Evolutionary conservation across 2,113 vertebrate species (phyloP).

Genomic region (Strix uralensis): DNA sequence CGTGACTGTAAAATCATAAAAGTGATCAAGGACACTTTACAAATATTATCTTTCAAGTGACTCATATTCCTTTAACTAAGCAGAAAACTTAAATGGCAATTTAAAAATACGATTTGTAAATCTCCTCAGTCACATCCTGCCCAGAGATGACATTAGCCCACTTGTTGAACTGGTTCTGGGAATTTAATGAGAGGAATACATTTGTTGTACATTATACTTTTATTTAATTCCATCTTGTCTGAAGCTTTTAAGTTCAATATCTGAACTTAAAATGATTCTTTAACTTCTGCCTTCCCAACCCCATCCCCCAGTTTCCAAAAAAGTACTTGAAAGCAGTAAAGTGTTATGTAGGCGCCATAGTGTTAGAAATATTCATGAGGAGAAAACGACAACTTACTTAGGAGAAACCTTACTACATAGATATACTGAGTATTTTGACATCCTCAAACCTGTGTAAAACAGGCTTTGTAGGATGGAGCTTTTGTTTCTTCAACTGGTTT

Average conservation of each 20-base stretch:
- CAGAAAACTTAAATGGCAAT: slow-evolving; percentile 25
- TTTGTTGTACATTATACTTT: neutral
- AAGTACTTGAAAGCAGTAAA: neutral
- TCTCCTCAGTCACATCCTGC: neutral
- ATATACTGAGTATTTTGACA: neutral
- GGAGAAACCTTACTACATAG: neutral
- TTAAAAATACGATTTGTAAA: slow-evolving; percentile 17
- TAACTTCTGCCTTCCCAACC: neutral
- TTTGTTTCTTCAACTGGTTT: neutral
- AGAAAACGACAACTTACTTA: neutral
- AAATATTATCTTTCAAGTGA: slow-evolving; percentile 10
- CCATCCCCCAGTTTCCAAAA: neutral
- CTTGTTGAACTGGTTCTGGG: slow-evolving; percentile 35
- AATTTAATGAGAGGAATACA: neutral
- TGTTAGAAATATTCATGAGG: neutral
- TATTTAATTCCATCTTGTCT: neutral
- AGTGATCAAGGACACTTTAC: neutral
- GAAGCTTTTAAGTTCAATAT: neutral
- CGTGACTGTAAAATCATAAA: neutral
- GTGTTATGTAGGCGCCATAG: neutral
- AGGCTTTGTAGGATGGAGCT: neutral
- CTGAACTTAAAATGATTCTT: neutral
- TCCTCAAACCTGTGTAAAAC: neutral
- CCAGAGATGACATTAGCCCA: neutral
- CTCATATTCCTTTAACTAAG: slow-evolving; percentile 7